A percentile compares a stretch with the other conserved stretches of the same genome.
Conservation (phyloP, 2,888 invertebrate genomes). For the Poecilobothrus nobilitatus region DNA sequence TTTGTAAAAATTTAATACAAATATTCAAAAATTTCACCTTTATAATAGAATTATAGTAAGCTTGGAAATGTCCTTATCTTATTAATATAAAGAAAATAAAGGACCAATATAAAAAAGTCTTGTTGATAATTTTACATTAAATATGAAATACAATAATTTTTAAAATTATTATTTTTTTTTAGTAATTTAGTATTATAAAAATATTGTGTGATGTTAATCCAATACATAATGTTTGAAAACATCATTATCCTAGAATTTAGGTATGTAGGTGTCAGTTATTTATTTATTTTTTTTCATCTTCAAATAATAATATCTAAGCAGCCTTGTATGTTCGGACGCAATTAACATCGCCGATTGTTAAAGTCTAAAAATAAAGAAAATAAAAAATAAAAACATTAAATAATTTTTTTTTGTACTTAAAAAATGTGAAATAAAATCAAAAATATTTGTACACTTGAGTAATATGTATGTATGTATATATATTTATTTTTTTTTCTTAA, state of each 20-base stretch:
- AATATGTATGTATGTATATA: background rate
- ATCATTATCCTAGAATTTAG: background rate
- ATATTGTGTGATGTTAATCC: background rate
- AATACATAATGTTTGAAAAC: background rate
- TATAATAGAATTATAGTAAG: background rate
- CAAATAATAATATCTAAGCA: constrained; percentile 39
- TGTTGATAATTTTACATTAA: background rate
- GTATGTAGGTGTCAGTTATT: background rate
- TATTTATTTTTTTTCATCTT: background rate
- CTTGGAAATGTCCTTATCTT: background rate
- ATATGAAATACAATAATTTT: background rate
- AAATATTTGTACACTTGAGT: background rate
- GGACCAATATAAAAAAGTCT: background rate
- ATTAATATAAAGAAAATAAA: background rate
- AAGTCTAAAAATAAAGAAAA: constrained; percentile 48
- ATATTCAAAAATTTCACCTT: background rate
- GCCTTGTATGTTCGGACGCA: constrained; percentile 67
- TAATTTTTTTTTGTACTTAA: background rate
- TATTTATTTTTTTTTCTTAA: background rate
- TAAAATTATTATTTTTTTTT: background rate
- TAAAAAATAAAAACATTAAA: constrained; percentile 11
- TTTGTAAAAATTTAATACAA: background rate
- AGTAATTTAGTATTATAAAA: background rate
- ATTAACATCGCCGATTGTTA: constrained; percentile 63
- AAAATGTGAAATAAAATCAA: no score